A percentile compares a stretch with the other conserved stretches of the same genome.
phyloP scores from a whole-genome alignment of 1,140 invertebrate species.

The Ostrea edulis region DNA sequence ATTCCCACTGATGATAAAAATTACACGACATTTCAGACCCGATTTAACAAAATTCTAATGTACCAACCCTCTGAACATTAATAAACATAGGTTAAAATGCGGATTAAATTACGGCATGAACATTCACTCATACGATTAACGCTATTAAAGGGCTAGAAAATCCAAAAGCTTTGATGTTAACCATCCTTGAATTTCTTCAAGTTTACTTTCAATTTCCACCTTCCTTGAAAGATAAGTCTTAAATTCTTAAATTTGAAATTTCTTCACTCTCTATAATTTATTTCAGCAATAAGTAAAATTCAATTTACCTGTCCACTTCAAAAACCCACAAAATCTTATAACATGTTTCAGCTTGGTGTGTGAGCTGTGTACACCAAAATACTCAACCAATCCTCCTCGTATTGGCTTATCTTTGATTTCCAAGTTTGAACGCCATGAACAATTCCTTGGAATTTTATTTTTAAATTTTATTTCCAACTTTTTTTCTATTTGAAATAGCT shows the following conservation, averaged over 20 bases:
- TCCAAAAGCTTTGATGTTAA: neutral
- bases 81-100: constrained; percentile 20
- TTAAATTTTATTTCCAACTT: too few relatives aligned
- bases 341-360: neutral
- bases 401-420: neutral
- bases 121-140: neutral
- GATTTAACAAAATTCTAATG: neutral
- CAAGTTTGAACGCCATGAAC: neutral
- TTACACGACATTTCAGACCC: neutral
- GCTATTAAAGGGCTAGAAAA: neutral
- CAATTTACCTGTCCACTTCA: neutral
- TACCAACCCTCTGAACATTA: constrained; percentile 8
- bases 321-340: neutral
- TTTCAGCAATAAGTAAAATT: neutral
- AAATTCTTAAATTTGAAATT: neutral
- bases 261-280: neutral
- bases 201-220: neutral
- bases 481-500: too few relatives aligned
- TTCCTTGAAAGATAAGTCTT: neutral
- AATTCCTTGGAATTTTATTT: neutral
- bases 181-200: neutral
- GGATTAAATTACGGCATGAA: constrained; percentile 13
- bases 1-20: neutral
- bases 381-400: neutral
- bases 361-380: neutral